Conservation (phyloP, 1,140 invertebrate genomes). For the Papilio dardanus region DNA sequence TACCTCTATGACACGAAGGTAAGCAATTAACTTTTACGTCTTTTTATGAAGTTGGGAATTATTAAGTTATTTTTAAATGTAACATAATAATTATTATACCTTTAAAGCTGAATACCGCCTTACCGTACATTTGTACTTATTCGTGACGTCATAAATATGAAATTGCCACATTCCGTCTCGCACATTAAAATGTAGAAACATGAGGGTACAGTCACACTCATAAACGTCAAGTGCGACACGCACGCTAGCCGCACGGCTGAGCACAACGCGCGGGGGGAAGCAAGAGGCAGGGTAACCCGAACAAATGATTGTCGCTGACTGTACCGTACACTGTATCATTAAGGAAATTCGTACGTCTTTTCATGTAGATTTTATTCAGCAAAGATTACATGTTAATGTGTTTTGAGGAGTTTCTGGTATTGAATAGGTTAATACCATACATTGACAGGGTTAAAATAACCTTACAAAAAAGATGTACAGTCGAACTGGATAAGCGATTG, state of each 20-base stretch:
- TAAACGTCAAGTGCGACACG: constrained; percentile 29
- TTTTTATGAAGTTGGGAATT: no score
- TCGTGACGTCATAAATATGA: constrained; percentile 32
- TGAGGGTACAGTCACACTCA: constrained; percentile 31
- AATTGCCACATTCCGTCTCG: constrained; percentile 32
- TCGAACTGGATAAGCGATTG: no score
- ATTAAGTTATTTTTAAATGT: no score
- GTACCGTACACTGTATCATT: constrained; percentile 28
- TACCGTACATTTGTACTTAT: constrained; percentile 25
- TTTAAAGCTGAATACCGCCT: background rate
- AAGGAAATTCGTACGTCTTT: constrained; percentile 34
- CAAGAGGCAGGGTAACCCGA: constrained; percentile 14
- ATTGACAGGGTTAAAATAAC: no score
- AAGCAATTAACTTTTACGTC: no score
- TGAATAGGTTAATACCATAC: background rate
- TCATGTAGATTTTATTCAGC: constrained; percentile 18
- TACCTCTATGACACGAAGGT: no score
- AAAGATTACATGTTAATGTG: background rate
- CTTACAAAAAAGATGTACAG: no score
- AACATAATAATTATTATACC: background rate
- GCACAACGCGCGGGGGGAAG: background rate
- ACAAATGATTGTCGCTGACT: constrained; percentile 34
- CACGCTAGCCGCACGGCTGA: constrained; percentile 26
- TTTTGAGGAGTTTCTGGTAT: no score
- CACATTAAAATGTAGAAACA: constrained; percentile 31